A percentile compares a stretch with the other conserved stretches of the same genome.
Conservation (phyloP, 1,140 invertebrate genomes). For the Drosophila ambigua region DNA sequence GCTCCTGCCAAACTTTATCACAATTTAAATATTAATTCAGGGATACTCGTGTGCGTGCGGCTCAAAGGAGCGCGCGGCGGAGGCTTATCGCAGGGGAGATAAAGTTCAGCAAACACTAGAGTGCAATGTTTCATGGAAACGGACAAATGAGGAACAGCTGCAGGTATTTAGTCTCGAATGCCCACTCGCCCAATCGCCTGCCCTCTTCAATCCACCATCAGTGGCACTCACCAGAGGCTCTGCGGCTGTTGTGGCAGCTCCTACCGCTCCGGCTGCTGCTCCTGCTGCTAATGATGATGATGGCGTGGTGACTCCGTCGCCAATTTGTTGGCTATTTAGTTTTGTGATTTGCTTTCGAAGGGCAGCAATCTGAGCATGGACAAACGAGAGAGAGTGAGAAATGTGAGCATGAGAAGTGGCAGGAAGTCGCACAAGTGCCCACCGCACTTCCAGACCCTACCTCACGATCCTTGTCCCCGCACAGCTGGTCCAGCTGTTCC, state of each 20-base stretch:
- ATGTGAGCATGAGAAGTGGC: neutral
- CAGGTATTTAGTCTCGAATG: no score
- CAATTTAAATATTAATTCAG: conserved; percentile 80
- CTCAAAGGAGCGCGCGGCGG: conserved; percentile 14
- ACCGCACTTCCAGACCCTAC: conserved; percentile 80
- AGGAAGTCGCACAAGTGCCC: conserved; percentile 53
- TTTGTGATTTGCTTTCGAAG: conserved; percentile 69
- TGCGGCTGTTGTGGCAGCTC: no score
- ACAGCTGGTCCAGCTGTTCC: conserved; percentile 86
- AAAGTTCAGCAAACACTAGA: conserved; percentile 37
- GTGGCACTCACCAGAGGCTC: no score
- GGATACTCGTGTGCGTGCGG: conserved; percentile 47
- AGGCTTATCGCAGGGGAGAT: conserved; percentile 24
- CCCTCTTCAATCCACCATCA: no score
- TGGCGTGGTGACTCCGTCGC: conserved; percentile 8
- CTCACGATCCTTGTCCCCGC: conserved; percentile 87
- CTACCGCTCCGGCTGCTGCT: no score
- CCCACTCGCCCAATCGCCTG: no score
- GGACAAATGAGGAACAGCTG: conserved; percentile 6
- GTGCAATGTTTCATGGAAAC: conserved; percentile 11
- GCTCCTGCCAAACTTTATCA: conserved; percentile 64
- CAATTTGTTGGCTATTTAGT: conserved; percentile 54
- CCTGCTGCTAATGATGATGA: neutral
- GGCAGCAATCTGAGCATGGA: conserved; percentile 57
- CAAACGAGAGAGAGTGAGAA: neutral